Base-by-base conservation (phyloP, 2,113 vertebrate species). In the Bubo blakistoni region DNA sequence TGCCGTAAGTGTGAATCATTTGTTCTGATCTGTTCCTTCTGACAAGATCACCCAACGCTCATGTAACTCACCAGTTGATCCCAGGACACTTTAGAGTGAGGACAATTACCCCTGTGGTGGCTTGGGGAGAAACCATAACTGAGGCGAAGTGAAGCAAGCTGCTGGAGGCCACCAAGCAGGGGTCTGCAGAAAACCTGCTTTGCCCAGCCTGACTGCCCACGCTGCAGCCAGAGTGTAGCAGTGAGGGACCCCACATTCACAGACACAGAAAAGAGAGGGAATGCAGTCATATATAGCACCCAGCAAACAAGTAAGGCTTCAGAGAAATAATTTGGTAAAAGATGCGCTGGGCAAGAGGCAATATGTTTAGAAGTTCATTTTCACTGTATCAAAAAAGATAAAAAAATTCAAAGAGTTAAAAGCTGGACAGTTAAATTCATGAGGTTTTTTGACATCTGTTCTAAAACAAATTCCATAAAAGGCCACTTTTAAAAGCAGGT, bases 141-240 rank as follows among this genome's bases (percentile, higher is more conserved):
- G 25, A 69, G 22, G 29, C 55, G 26, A 63, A 70, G 5, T 13
- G 32, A 61, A 81, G n/a, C 0, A 2, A 86, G 26, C 7, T 67
- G 36, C 40, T 66, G 51, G 27, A 62, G 9, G 30, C 19, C 10
- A 30, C 14, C 0, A 1, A 44, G 40, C 0, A 1, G 24, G 62
- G 24, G 8, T 44, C 66, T 47, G 29, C 63, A 40, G 61, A 58
- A 55, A 54, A 32, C 2, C 21, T 14, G 12, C 22, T 40, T 61
- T 0, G 1, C 25, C 17, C n/a, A 25, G 62, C 13, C 26, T 25
- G n/a, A 19, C 6, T 1, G 3, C 11, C 42, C 11, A 0, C 3
- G 3, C 16, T 2, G 5, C 57, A n/a, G 17, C 12, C 6, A 9
- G 24, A 2, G n/a, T 30, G 32, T 3, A 1, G 25, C n/a, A n/a